Evolutionary conservation across 2,888 invertebrate species (phyloP), one percentile per base, ranked within the genome.

Genomic region (Drosophila testacea): DNA sequence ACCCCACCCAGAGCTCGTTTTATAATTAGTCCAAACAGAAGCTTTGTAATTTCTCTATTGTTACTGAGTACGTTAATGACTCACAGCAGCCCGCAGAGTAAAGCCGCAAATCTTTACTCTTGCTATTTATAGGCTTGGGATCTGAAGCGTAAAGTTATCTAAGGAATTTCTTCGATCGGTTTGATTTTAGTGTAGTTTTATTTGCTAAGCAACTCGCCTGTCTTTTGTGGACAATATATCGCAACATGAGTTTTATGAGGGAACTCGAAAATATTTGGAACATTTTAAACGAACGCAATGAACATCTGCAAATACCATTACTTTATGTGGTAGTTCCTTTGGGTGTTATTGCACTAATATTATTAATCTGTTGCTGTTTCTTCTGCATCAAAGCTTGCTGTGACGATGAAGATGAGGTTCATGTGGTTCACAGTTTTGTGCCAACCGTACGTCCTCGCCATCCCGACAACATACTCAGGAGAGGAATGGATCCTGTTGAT

Each of bases 241-340:
- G 22, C n/a, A 41, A 10, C 27, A 75, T 74, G 75, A n/a, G 7
- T 13, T 10, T 11, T 5, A 5, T n/a, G 4, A 1, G 10, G 7
- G 13, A 16, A 5, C 1, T 38, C 6, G 6, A 44, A 6, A 6
- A 22, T 0, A 2, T 67, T 0, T 50, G 60, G 72, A 27, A 10
- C 0, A 47, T 4, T 32, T 38, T 76, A 4, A 0, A 0, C 0
- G 9, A 48, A 2, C 4, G n/a, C 0, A n/a, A 75, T 34, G 60
- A 56, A 0, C 7, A 9, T 3, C 16, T 48, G 6, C 32, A 48
- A 3, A 56, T 73, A 6, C 56, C 69, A 1, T 7, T 74, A 4
- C 4, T 61, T 4, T 74, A 74, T 47, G 6, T 75, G 11, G 13
- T 57, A 2, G 13, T 47, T 0, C 59, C 63, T 2, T 0, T 76